phyloP scores from a whole-genome alignment of 2,113 vertebrate species.

The Carlito syrichta region DNA sequence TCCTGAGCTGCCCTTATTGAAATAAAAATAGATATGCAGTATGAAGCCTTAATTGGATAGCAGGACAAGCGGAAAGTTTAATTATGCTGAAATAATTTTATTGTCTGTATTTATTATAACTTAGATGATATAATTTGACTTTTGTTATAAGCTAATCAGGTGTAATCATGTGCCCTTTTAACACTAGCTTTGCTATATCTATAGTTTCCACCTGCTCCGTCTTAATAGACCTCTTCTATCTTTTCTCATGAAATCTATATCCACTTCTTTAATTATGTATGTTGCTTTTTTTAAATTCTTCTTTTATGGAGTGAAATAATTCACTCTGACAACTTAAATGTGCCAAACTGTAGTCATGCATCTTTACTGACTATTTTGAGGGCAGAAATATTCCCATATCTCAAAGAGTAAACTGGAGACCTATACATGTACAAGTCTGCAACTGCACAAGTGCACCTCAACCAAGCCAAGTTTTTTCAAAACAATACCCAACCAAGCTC shows the following conservation, averaged over 20 bases:
- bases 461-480: background rate
- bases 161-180: background rate
- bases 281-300: slow-evolving; percentile 24
- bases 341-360: slow-evolving; percentile 14
- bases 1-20: background rate
- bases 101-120: background rate
- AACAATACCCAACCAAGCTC: background rate
- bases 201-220: background rate
- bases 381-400: background rate
- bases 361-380: background rate
- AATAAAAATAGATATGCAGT: background rate
- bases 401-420: background rate
- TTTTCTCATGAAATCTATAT: slow-evolving; percentile 39
- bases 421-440: background rate
- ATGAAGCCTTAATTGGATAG: background rate
- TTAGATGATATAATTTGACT: background rate
- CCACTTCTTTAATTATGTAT: slow-evolving; percentile 52
- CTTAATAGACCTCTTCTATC: slow-evolving; percentile 9
- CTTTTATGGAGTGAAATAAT: slow-evolving; percentile 32
- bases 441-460: background rate
- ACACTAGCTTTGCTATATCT: background rate
- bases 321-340: slow-evolving; percentile 46
- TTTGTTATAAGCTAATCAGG: background rate
- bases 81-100: background rate
- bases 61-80: background rate